Conservation (phyloP, 2,113 vertebrate genomes). For the Tylochromis polylepis region DNA sequence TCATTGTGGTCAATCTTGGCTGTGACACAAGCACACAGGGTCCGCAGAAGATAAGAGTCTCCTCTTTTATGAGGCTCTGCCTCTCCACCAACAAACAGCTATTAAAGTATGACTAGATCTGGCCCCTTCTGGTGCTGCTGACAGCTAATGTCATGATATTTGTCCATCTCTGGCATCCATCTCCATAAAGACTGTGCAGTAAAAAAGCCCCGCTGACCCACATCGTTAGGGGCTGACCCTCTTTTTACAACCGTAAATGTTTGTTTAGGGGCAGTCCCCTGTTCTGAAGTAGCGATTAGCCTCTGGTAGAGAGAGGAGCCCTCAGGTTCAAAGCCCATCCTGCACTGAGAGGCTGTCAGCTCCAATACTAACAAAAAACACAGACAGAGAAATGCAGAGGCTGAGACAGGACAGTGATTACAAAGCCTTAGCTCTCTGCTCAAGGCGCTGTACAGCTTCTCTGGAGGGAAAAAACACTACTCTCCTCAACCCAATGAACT, state of each 20-base stretch:
- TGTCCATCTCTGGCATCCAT: slow-evolving; percentile 66
- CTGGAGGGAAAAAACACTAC: background rate
- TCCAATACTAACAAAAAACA: slow-evolving; percentile 63
- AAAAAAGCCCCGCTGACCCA: slow-evolving; percentile 54
- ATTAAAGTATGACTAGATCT: slow-evolving; percentile 57
- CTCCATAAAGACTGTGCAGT: slow-evolving; percentile 56
- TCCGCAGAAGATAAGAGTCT: slow-evolving; percentile 62
- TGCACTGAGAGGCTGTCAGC: slow-evolving; percentile 60
- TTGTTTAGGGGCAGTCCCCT: slow-evolving; percentile 59
- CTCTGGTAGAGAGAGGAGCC: slow-evolving; percentile 57
- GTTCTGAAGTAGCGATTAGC: slow-evolving; percentile 64
- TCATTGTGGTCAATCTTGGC: slow-evolving; percentile 29
- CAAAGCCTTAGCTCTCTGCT: slow-evolving; percentile 33
- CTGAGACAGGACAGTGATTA: slow-evolving; percentile 54
- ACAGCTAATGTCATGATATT: slow-evolving; percentile 70
- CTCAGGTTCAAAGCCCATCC: slow-evolving; percentile 67
- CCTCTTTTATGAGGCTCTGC: slow-evolving; percentile 64
- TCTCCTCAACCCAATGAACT: slow-evolving; percentile 30
- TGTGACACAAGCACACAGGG: slow-evolving; percentile 46
- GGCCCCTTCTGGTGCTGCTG: slow-evolving; percentile 59
- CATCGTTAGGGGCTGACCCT: slow-evolving; percentile 61
- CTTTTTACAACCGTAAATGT: slow-evolving; percentile 67
- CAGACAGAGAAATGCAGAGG: slow-evolving; percentile 40
- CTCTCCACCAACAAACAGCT: slow-evolving; percentile 61
- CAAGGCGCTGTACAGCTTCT: slow-evolving; percentile 27